Conservation (phyloP, 2,888 invertebrate species). For the Deroplatys truncata region DNA sequence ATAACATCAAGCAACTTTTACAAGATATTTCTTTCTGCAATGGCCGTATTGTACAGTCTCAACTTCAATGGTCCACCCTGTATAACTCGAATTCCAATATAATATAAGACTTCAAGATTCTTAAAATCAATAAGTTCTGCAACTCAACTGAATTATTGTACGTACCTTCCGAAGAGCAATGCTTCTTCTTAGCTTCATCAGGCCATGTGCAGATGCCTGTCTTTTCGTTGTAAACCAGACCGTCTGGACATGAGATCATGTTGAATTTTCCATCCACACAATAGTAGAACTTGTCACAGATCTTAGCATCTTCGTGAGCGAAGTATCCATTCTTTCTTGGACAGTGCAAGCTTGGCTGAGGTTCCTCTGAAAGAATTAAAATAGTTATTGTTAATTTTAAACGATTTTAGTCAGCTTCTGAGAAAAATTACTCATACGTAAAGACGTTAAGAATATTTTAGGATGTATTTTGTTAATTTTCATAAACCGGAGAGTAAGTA, state of each 20-base stretch:
- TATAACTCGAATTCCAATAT: too few species aligned
- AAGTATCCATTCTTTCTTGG: constrained; percentile 84
- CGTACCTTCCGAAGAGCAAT: constrained; percentile 73
- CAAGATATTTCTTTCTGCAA: too few species aligned
- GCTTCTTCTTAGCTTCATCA: constrained; percentile 83
- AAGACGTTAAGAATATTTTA: too few species aligned
- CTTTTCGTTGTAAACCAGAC: constrained; percentile 82
- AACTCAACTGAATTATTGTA: not conserved
- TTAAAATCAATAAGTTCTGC: not conserved
- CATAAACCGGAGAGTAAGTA: too few species aligned
- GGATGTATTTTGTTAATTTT: too few species aligned
- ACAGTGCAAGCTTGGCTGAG: constrained; percentile 69
- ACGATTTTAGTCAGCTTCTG: too few species aligned
- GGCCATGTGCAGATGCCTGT: constrained; percentile 91
- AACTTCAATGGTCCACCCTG: too few species aligned
- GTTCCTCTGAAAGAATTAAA: constrained; percentile 55
- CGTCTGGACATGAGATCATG: constrained; percentile 83
- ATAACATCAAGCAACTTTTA: too few species aligned
- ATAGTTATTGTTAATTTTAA: too few species aligned
- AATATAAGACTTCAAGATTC: not conserved
- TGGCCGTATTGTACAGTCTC: too few species aligned
- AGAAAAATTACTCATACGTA: too few species aligned
- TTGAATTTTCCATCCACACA: constrained; percentile 87
- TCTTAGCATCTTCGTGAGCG: constrained; percentile 69
- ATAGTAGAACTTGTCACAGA: constrained; percentile 84